Evolutionary conservation across 2,113 vertebrate species (phyloP).

Genomic region (Lutjanus erythropterus): DNA sequence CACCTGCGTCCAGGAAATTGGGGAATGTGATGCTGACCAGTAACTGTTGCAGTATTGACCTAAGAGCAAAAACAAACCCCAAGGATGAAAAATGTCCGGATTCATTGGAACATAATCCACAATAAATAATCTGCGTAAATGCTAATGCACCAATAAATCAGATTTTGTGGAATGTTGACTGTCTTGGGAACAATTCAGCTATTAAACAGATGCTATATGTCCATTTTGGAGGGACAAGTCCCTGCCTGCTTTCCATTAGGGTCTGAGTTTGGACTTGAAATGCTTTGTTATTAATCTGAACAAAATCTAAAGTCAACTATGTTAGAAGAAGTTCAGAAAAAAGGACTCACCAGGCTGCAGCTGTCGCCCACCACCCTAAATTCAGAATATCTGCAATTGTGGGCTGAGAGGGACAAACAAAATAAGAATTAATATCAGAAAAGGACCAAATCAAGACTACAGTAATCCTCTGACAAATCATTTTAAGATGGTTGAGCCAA

Average conservation of each 20-base stretch:
- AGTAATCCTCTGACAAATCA: constrained; percentile 17
- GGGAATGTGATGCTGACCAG: constrained; percentile 94
- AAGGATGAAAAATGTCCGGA: constrained; percentile 15
- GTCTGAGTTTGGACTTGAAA: constrained; percentile 33
- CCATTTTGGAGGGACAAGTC: constrained; percentile 45
- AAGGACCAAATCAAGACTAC: constrained; percentile 1
- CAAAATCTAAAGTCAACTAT: constrained; percentile 24
- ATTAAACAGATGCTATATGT: constrained; percentile 74
- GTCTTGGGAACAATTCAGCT: constrained; percentile 68
- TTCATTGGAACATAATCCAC: constrained; percentile 23
- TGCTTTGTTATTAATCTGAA: constrained; percentile 26
- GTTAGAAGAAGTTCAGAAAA: neutral
- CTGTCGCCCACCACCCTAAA: constrained; percentile 95
- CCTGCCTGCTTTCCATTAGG: constrained; percentile 51
- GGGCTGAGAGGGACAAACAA: constrained; percentile 83
- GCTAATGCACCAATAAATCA: constrained; percentile 58
- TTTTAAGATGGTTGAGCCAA: constrained; percentile 5
- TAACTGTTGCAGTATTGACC: constrained; percentile 96
- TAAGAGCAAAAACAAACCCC: constrained; percentile 67
- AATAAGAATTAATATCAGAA: constrained; percentile 34
- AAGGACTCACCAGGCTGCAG: constrained; percentile 92
- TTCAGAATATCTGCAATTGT: constrained; percentile 93
- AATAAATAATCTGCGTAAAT: constrained; percentile 24
- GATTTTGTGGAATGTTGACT: constrained; percentile 63
- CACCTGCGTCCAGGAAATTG: constrained; percentile 92